Conservation (phyloP, 1,140 invertebrate genomes). For the Cydia pomonella region DNA sequence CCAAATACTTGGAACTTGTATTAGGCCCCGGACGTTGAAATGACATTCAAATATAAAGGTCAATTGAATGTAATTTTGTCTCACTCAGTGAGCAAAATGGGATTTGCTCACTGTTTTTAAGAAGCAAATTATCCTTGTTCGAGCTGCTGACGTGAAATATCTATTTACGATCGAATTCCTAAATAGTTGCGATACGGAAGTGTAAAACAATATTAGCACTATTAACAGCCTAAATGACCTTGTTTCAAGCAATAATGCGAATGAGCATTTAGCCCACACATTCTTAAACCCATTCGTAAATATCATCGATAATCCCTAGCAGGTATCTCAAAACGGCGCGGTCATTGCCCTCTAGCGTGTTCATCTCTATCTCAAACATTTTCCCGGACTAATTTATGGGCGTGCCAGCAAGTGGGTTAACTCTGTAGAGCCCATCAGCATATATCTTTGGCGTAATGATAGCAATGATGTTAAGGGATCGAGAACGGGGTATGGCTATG, state of each 20-base stretch:
- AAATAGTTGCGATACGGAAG: not conserved
- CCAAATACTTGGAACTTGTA: too few species aligned
- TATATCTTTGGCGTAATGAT: conserved; percentile 31
- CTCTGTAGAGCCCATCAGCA: conserved; percentile 50
- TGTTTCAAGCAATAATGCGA: not conserved
- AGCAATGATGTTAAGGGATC: conserved; percentile 6
- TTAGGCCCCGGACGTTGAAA: too few species aligned
- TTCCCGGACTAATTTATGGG: conserved; percentile 53
- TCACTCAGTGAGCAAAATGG: too few species aligned
- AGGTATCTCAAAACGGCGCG: conserved; percentile 18
- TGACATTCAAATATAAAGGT: too few species aligned
- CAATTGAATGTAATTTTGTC: too few species aligned
- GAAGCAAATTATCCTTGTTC: too few species aligned
- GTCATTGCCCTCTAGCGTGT: conserved; percentile 10
- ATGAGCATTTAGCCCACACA: not conserved
- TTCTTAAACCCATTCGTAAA: not conserved
- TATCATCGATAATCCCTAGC: not conserved
- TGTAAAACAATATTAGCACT: not conserved
- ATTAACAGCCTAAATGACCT: not conserved
- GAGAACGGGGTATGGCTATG: conserved; percentile 1
- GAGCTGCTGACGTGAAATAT: too few species aligned
- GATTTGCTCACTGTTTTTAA: too few species aligned
- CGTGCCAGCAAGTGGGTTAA: conserved; percentile 60
- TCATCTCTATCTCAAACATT: conserved; percentile 29
- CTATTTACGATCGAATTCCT: not conserved